Evolutionary conservation across 2,113 vertebrate genomes (phyloP), one percentile per base, ranked within the genome.

Genomic region (Zeus faber): DNA sequence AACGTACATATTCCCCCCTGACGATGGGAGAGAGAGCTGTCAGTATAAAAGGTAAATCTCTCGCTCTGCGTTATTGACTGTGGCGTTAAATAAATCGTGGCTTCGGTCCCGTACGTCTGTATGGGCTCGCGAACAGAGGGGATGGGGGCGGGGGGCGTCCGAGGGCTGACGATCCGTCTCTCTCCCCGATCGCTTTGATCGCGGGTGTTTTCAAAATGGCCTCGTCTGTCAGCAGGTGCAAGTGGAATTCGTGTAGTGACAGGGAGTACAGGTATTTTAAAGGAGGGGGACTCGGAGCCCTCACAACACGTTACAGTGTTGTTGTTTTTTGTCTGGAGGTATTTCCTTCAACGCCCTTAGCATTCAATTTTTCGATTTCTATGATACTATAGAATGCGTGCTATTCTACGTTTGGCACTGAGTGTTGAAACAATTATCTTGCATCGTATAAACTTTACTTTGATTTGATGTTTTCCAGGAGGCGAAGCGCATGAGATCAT

Each of bases 211-310:
- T 71, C 58, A 63, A 50, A 69, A 62, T 58, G 65, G 65, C 57
- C 59, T 72, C 37, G 50, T 83, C 84, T 80, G 70, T 86, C 82
- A 77, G 62, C 74, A 27, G 57, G 51, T 50, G 54, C 16, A 58
- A 62, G 53, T 26, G 20, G 54, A 62, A 47, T 63, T 51, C 22
- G 60, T 58, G 45, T 59, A n/a, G 67, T 13, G 61, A 14, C 70
- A 18, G 3, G 24, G 45, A 58, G 67, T 77, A 68, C 54, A 67
- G 57, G 76, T 72, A 46, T 54, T 56, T 57, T 53, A 27, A 73
- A 72, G 59, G 69, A 69, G 77, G 67, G 54, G 65, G 64, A 58
- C 49, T 22, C 33, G 59, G 69, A 67, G 39, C 70, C 72, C 41
- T 56, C 64, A 50, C 70, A 40, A 37, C 10, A n/a, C 33, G 13